Evolutionary conservation across 2,888 invertebrate species (phyloP), one percentile per base, ranked within the genome.

Genomic region (Agonopterix alstromeriana): DNA sequence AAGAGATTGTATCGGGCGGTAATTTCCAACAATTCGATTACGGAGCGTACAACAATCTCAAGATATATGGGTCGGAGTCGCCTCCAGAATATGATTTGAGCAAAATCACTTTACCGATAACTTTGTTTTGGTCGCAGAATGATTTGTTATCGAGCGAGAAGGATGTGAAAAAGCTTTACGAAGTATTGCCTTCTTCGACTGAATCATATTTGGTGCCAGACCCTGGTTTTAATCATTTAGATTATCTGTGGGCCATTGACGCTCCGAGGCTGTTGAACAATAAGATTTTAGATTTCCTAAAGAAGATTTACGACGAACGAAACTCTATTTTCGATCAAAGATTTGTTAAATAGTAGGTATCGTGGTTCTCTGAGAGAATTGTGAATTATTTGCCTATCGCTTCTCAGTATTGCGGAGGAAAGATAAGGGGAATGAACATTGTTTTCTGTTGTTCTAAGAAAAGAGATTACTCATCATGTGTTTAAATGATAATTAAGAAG

Each of bases 1-100:
- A 93, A 68, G 90, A 90, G 69, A 82, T 92, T 0, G 52, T 73
- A 2, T 79, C 80, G 1, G 62, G 67, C 27, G 87, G 89, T 7
- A 89, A 82, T 55, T 94, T 94, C 65, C 90, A 91, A 61, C 89
- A 90, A 61, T 95, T 90, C 61, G 94, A 96, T 70, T 94, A 93
- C 63, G 95, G 94, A 0, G 50, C 70, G 1, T 58, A 64, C 11
- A 81, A 82, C 45, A 95, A 94, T 68, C 57, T 81, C 47, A 67
- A 73, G 47, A 60, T 87, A 35, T 94, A 94, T 60, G 91, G 91
- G 0, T 74, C 78, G 3, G 63, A 67, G 0, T 66, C 67, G 0
- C 93, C 94, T 0, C 93, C 94, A 0, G 79, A 86, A 46, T 94
- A 94, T 62, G 88, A 93, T 61, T 54, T 94, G 5, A 77, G 79